phyloP scores from a whole-genome alignment of 2,113 vertebrate genomes.

The Muscicapa adusta region DNA sequence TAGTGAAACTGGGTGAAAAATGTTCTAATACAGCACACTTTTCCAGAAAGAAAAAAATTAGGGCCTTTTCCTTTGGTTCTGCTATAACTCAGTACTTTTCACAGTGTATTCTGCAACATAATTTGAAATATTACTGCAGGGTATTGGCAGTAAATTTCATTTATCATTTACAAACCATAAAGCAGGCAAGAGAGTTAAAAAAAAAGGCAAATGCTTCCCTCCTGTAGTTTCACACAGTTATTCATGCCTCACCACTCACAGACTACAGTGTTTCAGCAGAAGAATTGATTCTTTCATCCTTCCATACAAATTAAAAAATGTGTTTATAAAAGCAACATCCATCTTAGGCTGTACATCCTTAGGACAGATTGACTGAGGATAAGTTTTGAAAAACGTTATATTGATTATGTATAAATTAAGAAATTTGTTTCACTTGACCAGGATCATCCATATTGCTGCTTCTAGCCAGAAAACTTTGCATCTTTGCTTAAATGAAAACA shows the following conservation, averaged over 20 bases:
- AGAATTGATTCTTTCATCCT: not conserved
- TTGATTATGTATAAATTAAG: not conserved
- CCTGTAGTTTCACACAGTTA: not conserved
- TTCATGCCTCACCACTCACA: not conserved
- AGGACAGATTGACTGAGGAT: not conserved
- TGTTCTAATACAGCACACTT: not conserved
- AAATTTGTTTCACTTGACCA: not conserved
- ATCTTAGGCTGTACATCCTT: not conserved
- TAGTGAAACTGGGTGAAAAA: not conserved
- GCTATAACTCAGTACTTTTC: not conserved
- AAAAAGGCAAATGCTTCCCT: not conserved
- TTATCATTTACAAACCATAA: slow-evolving; percentile 53
- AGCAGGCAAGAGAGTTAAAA: not conserved
- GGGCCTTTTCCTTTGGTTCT: not conserved
- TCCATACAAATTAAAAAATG: not conserved
- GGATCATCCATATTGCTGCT: not conserved
- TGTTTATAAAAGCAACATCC: not conserved
- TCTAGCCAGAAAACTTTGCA: not conserved
- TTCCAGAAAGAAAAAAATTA: not conserved
- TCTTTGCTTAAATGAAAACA: not conserved
- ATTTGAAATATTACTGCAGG: slow-evolving; percentile 35
- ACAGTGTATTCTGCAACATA: not conserved
- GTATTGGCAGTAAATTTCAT: slow-evolving; percentile 22
- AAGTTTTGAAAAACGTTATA: not conserved
- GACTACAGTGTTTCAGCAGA: not conserved